Conservation (phyloP, 2,888 invertebrate genomes). For the Drosophila prolongata region DNA sequence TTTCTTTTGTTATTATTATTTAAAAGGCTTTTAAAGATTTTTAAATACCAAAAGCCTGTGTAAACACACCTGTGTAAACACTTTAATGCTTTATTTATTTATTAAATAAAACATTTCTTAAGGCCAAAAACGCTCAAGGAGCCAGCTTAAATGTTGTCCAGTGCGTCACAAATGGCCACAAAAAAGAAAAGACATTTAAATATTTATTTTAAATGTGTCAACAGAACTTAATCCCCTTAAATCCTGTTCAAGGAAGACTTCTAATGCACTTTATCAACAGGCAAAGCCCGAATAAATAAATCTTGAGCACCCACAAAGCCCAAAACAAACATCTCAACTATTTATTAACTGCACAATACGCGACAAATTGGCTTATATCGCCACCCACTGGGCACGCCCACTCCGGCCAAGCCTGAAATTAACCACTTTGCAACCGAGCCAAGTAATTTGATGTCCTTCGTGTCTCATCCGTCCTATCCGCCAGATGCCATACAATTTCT, state of each 20-base stretch:
- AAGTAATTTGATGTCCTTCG: constrained; percentile 34
- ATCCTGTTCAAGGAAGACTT: background rate
- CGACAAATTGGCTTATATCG: constrained; percentile 62
- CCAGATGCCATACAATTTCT: constrained; percentile 32
- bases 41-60: no score
- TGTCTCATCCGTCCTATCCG: constrained; percentile 17
- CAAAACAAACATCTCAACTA: constrained; percentile 49
- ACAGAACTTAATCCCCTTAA: background rate
- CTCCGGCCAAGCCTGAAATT: constrained; percentile 53
- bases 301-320: constrained; percentile 6
- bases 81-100: no score
- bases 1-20: no score
- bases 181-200: background rate
- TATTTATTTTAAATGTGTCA: constrained; percentile 1
- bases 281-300: constrained; percentile 16
- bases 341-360: constrained; percentile 70
- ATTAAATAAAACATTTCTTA: no score
- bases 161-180: background rate
- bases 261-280: constrained; percentile 51
- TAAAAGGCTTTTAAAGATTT: no score
- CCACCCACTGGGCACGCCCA: constrained; percentile 40
- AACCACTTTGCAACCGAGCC: constrained; percentile 47
- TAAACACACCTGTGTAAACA: no score
- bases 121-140: background rate
- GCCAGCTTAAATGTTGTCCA: background rate